Percentiles rank a stretch among this genome's conserved stretches.
Conservation (phyloP, 2,113 vertebrate species). For the Tapirus terrestris region DNA sequence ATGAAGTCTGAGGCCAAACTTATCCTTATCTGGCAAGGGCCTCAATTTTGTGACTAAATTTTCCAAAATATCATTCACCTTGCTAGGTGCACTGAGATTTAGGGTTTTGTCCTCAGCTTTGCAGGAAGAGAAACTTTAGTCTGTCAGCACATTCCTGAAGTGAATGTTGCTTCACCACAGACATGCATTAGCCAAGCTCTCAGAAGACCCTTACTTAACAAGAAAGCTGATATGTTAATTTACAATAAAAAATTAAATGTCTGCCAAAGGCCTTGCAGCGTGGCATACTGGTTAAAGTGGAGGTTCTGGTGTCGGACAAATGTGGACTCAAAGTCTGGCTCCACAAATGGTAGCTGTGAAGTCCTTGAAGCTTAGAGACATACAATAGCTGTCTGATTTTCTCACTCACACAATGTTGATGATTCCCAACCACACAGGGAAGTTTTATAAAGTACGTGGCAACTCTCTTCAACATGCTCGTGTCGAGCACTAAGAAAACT, state of each 20-base stretch:
- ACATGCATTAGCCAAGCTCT: background rate
- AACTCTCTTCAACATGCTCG: background rate
- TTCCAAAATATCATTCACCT: background rate
- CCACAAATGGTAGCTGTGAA: background rate
- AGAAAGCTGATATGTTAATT: background rate
- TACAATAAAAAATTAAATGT: background rate
- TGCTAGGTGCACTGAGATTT: background rate
- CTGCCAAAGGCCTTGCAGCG: background rate
- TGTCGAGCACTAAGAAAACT: background rate
- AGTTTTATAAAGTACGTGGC: background rate
- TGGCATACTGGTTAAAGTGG: background rate
- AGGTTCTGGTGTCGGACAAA: background rate
- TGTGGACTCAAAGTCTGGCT: background rate
- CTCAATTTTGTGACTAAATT: background rate
- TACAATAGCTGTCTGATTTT: background rate
- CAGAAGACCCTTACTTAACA: background rate
- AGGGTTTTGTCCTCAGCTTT: background rate
- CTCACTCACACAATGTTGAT: background rate
- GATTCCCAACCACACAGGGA: background rate
- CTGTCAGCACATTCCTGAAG: background rate
- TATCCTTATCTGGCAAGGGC: background rate
- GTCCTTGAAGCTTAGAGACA: background rate
- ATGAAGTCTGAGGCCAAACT: background rate
- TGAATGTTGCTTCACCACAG: background rate
- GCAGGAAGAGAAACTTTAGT: background rate